phyloP scores from a whole-genome alignment of 1,140 invertebrate genomes.

The Drosophila sproati region DNA sequence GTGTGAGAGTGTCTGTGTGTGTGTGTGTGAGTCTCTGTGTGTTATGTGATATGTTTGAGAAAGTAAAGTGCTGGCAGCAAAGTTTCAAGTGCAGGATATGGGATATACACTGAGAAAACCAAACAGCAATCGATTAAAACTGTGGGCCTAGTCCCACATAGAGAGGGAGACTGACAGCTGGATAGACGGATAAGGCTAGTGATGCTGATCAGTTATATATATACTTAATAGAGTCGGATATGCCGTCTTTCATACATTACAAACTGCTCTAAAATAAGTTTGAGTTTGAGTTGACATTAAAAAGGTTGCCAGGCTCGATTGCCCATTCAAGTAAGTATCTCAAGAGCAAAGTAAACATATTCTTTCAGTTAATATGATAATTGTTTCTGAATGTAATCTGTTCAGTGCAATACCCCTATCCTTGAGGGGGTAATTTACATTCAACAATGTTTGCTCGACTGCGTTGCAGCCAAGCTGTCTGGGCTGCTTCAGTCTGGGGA shows the following conservation, averaged over 20 bases:
- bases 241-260: too few species aligned
- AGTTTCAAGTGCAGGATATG: constrained; percentile 61
- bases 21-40: not conserved
- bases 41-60: constrained; percentile 67
- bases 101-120: not conserved
- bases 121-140: not conserved
- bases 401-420: constrained; percentile 13
- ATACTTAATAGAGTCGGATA: too few species aligned
- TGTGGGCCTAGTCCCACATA: too few species aligned
- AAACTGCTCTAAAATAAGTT: too few species aligned
- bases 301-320: too few species aligned
- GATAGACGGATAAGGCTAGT: too few species aligned
- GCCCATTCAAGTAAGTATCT: too few species aligned
- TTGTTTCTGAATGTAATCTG: not conserved
- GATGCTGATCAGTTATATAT: too few species aligned
- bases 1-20: not conserved
- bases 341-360: too few species aligned
- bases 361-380: too few species aligned
- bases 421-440: constrained; percentile 28
- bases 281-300: too few species aligned
- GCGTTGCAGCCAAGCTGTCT: constrained; percentile 73
- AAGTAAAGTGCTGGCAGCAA: not conserved
- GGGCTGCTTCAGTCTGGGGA: constrained; percentile 8
- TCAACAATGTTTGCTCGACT: constrained; percentile 47
- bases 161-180: too few species aligned